phyloP scores from a whole-genome alignment of 2,797 vertebrate genomes.

The Lagodon rhomboides region DNA sequence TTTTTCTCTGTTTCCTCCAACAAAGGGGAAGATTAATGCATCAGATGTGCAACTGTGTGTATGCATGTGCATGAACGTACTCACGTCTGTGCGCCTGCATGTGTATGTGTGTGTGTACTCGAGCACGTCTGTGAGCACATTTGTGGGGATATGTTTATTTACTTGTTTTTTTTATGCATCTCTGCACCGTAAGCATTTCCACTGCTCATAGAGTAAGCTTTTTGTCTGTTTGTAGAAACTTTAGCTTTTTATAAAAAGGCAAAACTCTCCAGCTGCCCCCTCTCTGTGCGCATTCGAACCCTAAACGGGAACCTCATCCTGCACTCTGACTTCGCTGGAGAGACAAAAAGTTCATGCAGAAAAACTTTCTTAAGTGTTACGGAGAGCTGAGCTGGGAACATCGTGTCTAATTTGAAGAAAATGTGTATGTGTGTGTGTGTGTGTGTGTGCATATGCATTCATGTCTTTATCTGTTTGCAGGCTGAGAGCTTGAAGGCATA shows the following conservation, averaged over 20 bases:
- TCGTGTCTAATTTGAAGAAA: constrained; percentile 64
- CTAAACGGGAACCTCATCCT: constrained; percentile 20
- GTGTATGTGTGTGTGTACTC: constrained; percentile 11
- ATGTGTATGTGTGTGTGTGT: constrained; percentile 24
- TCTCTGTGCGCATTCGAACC: constrained; percentile 5
- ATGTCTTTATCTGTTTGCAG: constrained; percentile 69
- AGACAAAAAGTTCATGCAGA: constrained; percentile 46
- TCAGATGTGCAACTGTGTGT: constrained; percentile 10
- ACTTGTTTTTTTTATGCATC: neutral
- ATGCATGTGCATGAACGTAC: neutral
- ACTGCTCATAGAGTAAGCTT: constrained; percentile 18
- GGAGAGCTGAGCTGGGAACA: constrained; percentile 46
- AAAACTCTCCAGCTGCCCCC: constrained; percentile 21
- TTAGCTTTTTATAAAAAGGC: constrained; percentile 21
- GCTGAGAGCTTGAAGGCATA: constrained; percentile 72
- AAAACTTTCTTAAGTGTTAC: constrained; percentile 64
- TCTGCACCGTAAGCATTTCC: constrained; percentile 41
- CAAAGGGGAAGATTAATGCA: constrained; percentile 38
- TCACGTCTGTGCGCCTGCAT: neutral
- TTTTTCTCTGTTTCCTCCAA: neutral
- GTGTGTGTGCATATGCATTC: constrained; percentile 25
- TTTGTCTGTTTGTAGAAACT: constrained; percentile 33
- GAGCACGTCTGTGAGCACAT: neutral
- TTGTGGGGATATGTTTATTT: constrained; percentile 29
- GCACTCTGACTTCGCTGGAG: constrained; percentile 42